Base-by-base conservation (phyloP, 1,140 invertebrate species). In the Zaprionus capensis region DNA sequence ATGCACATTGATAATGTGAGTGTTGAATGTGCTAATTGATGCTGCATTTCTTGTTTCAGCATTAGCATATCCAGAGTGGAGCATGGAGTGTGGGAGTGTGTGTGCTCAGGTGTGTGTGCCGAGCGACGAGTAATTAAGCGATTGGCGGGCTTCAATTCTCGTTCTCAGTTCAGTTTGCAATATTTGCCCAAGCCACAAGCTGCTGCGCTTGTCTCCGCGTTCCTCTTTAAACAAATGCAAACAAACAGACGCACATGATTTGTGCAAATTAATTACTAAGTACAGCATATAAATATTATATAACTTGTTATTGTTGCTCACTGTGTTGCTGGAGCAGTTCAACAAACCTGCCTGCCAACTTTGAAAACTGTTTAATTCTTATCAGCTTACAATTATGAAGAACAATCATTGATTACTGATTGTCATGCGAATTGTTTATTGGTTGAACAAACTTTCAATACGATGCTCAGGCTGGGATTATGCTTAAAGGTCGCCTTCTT, bases 311-410 rank as follows among this genome's bases (percentile, higher is more conserved):
- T 20, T 64, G 65, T 22, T 9, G 17, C 17, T 46, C 22, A 28
- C 6, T 58, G 22, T 22, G 9, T 11, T 9, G 44, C 41, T 46
- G 26, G 31, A 26, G 7, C 68, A 66, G 84, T 90, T 88, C 81
- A 88, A 84, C 51, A 90, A 90, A 90, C 84, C 71, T 46, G 26
- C 26, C 66, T 34, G 31, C 9, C 31, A 72, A 53, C 28, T 62
- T 62, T 74, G 71, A 63, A 69, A 81, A 82, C 69, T 80, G 74
- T 80, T 87, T 64, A 86, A 80, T 77, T 80, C 80, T 88, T 86
- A 86, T 83, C 83, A 81, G 71, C 63, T 59, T 44, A 73, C 73
- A 80, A 80, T 73, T 70, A 65, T 63, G 70, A 61, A 72, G 69
- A 76, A 66, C 69, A 77, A 73, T 77, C 70, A 63, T 68, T 46